These are phyloP conservation scores for Chondrilla cf. caribensis DNA, from an alignment of 37 sponge, comb jelly and placozoan species.

Conservation along the genomic window DNA sequence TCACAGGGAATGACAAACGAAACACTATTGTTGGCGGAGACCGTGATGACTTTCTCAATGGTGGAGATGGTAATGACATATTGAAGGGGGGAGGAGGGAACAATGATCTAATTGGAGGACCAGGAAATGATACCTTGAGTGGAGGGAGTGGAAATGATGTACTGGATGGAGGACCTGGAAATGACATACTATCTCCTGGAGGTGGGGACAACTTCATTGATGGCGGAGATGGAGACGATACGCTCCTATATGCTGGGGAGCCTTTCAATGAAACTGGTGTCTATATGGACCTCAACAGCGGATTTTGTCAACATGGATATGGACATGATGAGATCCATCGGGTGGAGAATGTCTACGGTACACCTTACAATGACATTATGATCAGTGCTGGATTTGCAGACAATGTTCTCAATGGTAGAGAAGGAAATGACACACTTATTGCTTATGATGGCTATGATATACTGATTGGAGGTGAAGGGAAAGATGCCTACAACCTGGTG, in stretches of 20 bases:
- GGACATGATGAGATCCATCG: neutral
- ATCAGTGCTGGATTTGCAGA: too few species aligned
- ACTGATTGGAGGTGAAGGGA: too few species aligned
- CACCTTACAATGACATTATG: too few species aligned
- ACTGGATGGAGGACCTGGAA: neutral
- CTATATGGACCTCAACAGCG: neutral
- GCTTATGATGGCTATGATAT: too few species aligned
- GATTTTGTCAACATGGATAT: neutral
- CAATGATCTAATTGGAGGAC: conserved; percentile 3
- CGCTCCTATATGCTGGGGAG: conserved; percentile 11
- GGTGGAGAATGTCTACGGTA: too few species aligned
- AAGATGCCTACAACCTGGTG: too few species aligned
- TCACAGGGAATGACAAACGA: neutral
- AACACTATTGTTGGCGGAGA: conserved; percentile 40
- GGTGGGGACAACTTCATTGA: conserved; percentile 8
- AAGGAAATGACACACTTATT: too few species aligned
- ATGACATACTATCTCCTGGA: conserved; percentile 29
- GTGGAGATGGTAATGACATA: conserved; percentile 18
- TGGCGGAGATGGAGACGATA: conserved; percentile 35
- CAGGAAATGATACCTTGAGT: neutral
- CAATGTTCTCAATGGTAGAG: too few species aligned
- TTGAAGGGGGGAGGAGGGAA: conserved; percentile 36
- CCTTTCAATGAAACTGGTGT: conserved; percentile 1
- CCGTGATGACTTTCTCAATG: neutral
- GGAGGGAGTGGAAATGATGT: conserved; percentile 37